These are phyloP conservation scores for Platichthys flesus DNA, from an alignment of 2,113 vertebrate species.

Conservation along the genomic window DNA sequence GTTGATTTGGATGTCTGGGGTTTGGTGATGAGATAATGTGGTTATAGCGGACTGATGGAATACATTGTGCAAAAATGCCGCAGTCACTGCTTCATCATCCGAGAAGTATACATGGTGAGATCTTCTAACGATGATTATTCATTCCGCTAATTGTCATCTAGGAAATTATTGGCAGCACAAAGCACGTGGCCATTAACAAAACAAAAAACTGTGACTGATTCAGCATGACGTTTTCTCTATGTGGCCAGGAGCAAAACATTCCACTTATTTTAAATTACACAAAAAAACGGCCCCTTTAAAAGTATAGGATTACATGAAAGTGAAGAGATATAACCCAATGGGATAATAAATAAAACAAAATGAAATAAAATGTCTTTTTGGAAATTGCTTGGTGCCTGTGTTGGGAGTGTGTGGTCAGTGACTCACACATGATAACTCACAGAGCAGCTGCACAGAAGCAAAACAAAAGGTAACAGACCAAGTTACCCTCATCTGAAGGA, in stretches of 20 bases:
- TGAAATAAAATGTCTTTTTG: too few species aligned
- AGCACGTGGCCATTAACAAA: neutral
- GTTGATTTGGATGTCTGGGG: conserved; percentile 95
- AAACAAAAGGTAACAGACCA: too few species aligned
- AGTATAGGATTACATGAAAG: too few species aligned
- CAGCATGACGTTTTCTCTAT: neutral
- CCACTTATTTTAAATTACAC: too few species aligned
- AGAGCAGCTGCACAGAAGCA: too few species aligned
- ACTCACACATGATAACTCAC: neutral
- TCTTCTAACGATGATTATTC: neutral
- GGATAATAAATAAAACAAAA: too few species aligned
- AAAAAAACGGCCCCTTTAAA: too few species aligned
- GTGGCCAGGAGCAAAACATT: too few species aligned
- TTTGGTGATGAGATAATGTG: conserved; percentile 26
- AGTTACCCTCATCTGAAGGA: too few species aligned
- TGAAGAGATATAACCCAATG: neutral
- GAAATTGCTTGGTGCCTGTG: neutral
- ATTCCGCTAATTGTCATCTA: neutral
- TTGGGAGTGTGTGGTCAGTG: neutral
- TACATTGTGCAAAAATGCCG: neutral
- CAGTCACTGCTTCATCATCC: neutral
- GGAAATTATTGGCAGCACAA: neutral
- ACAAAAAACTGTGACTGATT: neutral
- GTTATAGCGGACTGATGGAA: conserved; percentile 48
- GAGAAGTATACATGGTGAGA: neutral